Percentiles rank a stretch among this genome's conserved stretches.
phyloP scores from a whole-genome alignment of 2,888 invertebrate genomes.

The Andrena praecox region DNA sequence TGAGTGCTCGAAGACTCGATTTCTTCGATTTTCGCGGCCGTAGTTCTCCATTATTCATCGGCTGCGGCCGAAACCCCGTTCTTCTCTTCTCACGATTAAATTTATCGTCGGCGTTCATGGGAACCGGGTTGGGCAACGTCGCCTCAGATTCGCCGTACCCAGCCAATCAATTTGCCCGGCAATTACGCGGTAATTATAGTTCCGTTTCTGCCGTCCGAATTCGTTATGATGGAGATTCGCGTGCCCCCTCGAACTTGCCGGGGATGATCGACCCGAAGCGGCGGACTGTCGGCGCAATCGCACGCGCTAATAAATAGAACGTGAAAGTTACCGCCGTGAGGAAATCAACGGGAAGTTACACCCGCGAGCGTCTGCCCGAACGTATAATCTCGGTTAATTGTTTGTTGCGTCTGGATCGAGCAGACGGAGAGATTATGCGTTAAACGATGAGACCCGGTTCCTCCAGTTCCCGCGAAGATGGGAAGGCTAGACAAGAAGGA shows the following conservation, averaged over 20 bases:
- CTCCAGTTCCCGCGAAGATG: neutral
- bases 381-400: slow-evolving; percentile 44
- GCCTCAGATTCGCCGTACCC: slow-evolving; percentile 44
- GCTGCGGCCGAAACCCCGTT: neutral
- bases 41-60: neutral
- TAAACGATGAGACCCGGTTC: too few relatives aligned
- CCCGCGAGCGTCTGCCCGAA: slow-evolving; percentile 43
- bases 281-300: slow-evolving; percentile 30
- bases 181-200: slow-evolving; percentile 73
- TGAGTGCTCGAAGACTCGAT: slow-evolving; percentile 81
- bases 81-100: slow-evolving; percentile 69
- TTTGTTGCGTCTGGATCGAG: slow-evolving; percentile 45
- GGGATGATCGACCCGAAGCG: slow-evolving; percentile 24
- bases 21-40: neutral
- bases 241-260: neutral
- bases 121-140: slow-evolving; percentile 74
- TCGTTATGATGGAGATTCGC: slow-evolving; percentile 15
- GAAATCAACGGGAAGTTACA: slow-evolving; percentile 77
- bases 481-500: neutral
- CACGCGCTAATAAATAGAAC: slow-evolving; percentile 73
- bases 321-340: slow-evolving; percentile 79
- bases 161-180: slow-evolving; percentile 65
- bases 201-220: slow-evolving; percentile 18
- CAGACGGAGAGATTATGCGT: slow-evolving; percentile 6
- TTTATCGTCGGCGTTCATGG: slow-evolving; percentile 72